Base-by-base conservation (phyloP, 2,888 invertebrate species). In the Yponomeuta plumbellus region DNA sequence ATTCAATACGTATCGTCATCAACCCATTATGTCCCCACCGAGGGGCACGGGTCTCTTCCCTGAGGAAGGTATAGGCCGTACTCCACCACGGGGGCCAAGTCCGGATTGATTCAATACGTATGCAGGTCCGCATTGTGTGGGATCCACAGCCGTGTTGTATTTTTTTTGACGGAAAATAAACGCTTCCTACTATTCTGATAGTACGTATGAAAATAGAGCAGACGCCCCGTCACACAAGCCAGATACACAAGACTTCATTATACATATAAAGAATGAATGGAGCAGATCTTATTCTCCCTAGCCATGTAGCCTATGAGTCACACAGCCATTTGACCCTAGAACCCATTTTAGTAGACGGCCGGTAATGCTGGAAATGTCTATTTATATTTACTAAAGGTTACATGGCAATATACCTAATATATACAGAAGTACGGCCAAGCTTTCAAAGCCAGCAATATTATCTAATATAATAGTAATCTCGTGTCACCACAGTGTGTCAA, bases 301-400 rank as follows among this genome's bases (percentile, higher is more conserved):
- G 22, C 22, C 13, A 20, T n/a, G 23, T 13, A 6, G 59, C 59
- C 59, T 59, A 59, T 59, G 59, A 59, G 13, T 59, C 59, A 59
- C 59, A 11, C 10, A 21, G 59, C 59, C 23, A 22, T 59, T 59
- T 59, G 59, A 59, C 59, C 59, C 59, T 59, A 59, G 23, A 23
- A 13, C 59, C 59, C 59, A 22, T 23, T 59, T 59, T 59, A 23
- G 59, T 22, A 59, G 59, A 20, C 23, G 22, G 23, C 23, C 59
- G 23, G 59, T 22, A 23, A 59, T 59, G 59, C 23, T 59, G 59
- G 59, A 22, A 22, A 23, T 22, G 59, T 59, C 59, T 59, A 59
- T 59, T 59, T 59, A 59, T 59, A 59, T 59, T 57, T 22, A 59
- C 21, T 52, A 17, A 52, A 52, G 59, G 59, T 59, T 59, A 52